phyloP scores from a whole-genome alignment of 2,113 vertebrate genomes.

The Vombatus ursinus region DNA sequence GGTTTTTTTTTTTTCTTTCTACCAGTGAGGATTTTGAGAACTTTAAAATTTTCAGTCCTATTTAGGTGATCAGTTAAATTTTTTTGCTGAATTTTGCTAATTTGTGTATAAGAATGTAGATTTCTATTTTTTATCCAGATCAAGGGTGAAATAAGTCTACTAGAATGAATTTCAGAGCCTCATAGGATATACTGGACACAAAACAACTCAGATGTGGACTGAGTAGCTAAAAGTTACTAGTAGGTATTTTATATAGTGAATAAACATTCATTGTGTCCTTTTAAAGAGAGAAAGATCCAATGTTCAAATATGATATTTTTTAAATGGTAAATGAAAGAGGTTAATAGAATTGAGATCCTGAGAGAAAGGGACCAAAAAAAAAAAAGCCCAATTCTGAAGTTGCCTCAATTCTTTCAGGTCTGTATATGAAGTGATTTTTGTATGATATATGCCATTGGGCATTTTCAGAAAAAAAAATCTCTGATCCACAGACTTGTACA shows the following conservation, averaged over 20 bases:
- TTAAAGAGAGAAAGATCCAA: background rate
- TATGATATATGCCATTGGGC: background rate
- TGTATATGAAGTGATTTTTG: slow-evolving; percentile 64
- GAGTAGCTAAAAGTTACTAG: background rate
- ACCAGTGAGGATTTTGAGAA: rapidly evolving
- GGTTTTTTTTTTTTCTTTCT: background rate
- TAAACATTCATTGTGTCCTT: background rate
- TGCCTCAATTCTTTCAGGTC: background rate
- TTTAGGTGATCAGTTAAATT: background rate
- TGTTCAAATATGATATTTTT: background rate
- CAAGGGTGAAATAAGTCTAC: background rate
- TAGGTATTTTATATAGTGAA: background rate
- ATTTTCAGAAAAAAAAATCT: slow-evolving; percentile 38
- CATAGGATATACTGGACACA: background rate
- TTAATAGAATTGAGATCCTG: slow-evolving; percentile 15
- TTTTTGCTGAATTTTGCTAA: slow-evolving; percentile 1
- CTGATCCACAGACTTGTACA: slow-evolving; percentile 48
- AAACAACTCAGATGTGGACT: background rate
- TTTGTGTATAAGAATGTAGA: background rate
- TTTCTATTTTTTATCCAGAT: background rate
- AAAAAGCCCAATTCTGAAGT: background rate
- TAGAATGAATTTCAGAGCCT: background rate
- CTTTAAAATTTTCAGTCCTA: background rate
- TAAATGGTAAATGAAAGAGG: slow-evolving; percentile 47
- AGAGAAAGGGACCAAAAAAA: background rate